phyloP scores from a whole-genome alignment of 2,888 invertebrate genomes.

The Sesia bembeciformis region DNA sequence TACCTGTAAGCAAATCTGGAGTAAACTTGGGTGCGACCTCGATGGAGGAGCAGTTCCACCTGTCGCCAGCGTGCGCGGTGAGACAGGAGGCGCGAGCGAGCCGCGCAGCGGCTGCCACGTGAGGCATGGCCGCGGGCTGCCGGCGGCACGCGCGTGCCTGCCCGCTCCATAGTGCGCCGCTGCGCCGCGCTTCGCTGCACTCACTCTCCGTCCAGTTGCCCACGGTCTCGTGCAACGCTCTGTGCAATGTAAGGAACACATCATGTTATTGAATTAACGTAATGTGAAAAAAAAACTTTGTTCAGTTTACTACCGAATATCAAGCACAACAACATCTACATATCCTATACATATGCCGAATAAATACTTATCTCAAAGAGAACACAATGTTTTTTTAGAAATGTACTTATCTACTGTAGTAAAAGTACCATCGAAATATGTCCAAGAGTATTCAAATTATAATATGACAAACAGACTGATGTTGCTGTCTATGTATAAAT shows the following conservation, averaged over 20 bases:
- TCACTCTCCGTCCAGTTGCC: conserved; percentile 67
- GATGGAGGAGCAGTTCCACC: conserved; percentile 90
- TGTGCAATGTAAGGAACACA: conserved; percentile 11
- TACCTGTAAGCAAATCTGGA: conserved; percentile 87
- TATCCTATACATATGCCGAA: too few species aligned
- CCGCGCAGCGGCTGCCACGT: conserved; percentile 82
- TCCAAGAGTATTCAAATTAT: too few species aligned
- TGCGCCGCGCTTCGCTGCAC: conserved; percentile 52
- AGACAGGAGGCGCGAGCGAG: conserved; percentile 81
- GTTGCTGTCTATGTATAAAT: too few species aligned
- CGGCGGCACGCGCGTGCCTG: conserved; percentile 79
- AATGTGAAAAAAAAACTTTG: too few species aligned
- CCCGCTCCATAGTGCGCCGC: conserved; percentile 73
- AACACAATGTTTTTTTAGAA: too few species aligned
- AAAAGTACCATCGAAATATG: too few species aligned
- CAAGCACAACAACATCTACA: too few species aligned
- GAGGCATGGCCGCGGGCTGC: conserved; percentile 82
- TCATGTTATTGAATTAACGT: too few species aligned
- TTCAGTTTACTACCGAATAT: too few species aligned
- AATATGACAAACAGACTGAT: too few species aligned
- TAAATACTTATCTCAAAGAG: too few species aligned
- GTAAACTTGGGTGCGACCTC: conserved; percentile 80
- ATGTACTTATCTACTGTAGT: too few species aligned
- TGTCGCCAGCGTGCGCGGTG: conserved; percentile 78
- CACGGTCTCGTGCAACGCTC: conserved; percentile 55